A percentile compares a stretch with the other conserved stretches of the same genome.
These are phyloP conservation scores for Dasypus novemcinctus DNA, from an alignment of 2,113 vertebrate species.

Conservation along the genomic window DNA sequence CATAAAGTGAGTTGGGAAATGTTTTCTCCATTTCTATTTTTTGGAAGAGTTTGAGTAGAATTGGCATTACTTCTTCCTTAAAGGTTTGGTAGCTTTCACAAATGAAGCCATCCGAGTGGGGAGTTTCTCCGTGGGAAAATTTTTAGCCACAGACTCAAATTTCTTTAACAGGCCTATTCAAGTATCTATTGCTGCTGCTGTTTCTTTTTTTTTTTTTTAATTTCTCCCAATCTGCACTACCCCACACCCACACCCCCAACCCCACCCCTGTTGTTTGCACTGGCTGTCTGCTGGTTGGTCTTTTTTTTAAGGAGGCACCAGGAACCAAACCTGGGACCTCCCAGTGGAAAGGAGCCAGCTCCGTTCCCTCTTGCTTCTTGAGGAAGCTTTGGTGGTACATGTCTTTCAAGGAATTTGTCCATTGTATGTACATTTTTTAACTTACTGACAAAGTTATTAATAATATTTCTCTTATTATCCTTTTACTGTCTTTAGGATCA, in stretches of 20 bases:
- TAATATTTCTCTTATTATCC: not conserved
- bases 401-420: not conserved
- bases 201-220: too few relatives aligned
- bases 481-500: conserved; percentile 18
- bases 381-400: not conserved
- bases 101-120: not conserved
- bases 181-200: not conserved
- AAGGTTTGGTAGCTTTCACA: not conserved
- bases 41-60: not conserved
- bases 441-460: not conserved
- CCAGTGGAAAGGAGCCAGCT: too few relatives aligned
- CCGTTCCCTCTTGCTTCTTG: too few relatives aligned
- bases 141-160: not conserved
- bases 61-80: not conserved
- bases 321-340: too few relatives aligned
- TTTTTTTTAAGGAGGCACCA: too few relatives aligned
- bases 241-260: too few relatives aligned
- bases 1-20: not conserved
- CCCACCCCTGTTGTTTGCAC: too few relatives aligned
- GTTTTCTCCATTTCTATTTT: not conserved
- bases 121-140: not conserved
- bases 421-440: not conserved
- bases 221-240: too few relatives aligned
- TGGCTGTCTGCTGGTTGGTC: too few relatives aligned
- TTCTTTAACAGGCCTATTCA: not conserved